Conservation (phyloP, 2,113 vertebrate species). For the Tapirus terrestris region DNA sequence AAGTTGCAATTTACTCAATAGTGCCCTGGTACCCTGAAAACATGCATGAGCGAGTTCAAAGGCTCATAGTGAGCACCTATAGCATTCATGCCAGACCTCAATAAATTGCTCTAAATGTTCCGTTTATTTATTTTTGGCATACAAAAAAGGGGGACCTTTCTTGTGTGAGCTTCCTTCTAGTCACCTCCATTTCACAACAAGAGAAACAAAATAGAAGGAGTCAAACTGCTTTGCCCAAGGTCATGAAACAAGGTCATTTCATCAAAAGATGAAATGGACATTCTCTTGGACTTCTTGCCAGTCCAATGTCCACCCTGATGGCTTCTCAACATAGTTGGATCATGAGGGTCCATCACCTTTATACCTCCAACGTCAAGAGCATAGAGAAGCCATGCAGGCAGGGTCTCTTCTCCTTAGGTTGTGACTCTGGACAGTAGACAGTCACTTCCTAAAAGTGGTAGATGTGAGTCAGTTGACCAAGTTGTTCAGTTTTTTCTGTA, state of each 20-base stretch:
- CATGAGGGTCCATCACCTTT: not conserved
- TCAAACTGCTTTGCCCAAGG: not conserved
- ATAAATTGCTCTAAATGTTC: rapidly evolving
- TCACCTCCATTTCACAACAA: not conserved
- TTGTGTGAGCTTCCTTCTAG: not conserved
- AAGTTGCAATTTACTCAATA: not conserved
- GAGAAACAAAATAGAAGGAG: not conserved
- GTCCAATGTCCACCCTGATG: not conserved
- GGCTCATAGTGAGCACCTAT: rapidly evolving
- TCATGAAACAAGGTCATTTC: not conserved
- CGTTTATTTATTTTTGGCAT: not conserved
- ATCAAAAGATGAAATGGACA: not conserved
- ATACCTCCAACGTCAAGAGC: not conserved
- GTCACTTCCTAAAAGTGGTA: not conserved
- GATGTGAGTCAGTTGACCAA: no score
- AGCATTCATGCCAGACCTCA: not conserved
- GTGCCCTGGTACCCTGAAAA: not conserved
- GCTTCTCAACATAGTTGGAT: no score
- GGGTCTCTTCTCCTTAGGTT: no score
- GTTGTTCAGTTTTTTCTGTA: not conserved
- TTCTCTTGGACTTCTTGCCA: not conserved
- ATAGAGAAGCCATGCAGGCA: not conserved
- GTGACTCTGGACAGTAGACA: not conserved
- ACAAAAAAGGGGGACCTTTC: not conserved
- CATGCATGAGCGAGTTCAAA: not conserved